phyloP scores from a whole-genome alignment of 2,113 vertebrate genomes.

The Bubo scandiacus region DNA sequence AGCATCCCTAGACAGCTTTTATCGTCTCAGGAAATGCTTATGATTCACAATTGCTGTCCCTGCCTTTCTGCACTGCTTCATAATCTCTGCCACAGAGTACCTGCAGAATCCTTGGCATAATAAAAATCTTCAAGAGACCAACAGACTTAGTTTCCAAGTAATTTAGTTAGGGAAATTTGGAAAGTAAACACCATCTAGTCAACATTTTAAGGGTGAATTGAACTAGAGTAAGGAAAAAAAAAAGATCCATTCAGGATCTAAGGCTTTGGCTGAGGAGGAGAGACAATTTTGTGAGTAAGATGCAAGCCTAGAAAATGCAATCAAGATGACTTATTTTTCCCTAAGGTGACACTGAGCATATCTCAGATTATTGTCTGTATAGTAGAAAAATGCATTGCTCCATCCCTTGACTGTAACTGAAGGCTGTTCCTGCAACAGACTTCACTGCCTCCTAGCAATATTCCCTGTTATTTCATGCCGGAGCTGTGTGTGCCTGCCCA shows the following conservation, averaged over 20 bases:
- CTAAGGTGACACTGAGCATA: not conserved
- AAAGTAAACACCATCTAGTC: not conserved
- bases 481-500: fast-evolving
- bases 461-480: not conserved
- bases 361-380: not conserved
- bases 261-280: not conserved
- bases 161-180: not conserved
- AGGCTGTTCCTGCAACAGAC: not conserved
- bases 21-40: not conserved
- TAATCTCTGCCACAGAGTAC: not conserved
- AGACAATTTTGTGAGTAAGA: not conserved
- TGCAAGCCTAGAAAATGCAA: not conserved
- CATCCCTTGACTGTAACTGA: not conserved
- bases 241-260: not conserved
- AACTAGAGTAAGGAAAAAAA: not conserved
- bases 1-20: not conserved
- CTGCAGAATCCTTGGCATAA: not conserved
- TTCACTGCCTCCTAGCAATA: not conserved
- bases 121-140: not conserved
- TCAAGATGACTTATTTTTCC: not conserved
- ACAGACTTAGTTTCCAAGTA: not conserved
- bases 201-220: not conserved
- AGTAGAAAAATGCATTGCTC: not conserved
- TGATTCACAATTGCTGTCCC: not conserved
- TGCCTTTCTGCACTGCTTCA: not conserved